These are phyloP conservation scores for Epizoanthus illoricatus DNA, from an alignment of 92 coral and sea anemone genomes.

Conservation along the genomic window DNA sequence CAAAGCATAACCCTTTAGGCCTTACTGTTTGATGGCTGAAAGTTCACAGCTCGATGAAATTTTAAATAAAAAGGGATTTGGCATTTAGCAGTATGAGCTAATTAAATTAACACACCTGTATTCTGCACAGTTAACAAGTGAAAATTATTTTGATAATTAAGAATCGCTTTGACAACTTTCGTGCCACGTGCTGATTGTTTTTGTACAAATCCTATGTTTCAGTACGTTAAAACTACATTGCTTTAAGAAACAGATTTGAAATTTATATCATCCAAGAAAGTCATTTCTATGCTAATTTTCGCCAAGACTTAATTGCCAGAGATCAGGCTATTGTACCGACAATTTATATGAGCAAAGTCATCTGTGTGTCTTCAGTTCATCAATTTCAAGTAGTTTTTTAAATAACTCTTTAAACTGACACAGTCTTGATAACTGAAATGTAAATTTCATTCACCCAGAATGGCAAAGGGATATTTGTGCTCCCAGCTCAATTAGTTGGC, in stretches of 20 bases:
- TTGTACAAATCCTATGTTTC: background rate
- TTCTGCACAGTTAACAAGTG: slow-evolving; percentile 13
- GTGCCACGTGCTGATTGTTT: background rate
- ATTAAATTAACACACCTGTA: slow-evolving; percentile 27
- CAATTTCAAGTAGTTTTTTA: background rate
- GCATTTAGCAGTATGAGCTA: background rate
- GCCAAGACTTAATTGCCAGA: background rate
- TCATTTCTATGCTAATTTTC: background rate
- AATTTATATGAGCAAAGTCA: background rate
- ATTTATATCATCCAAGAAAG: background rate
- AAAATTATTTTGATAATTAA: slow-evolving; percentile 2
- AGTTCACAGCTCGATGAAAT: background rate
- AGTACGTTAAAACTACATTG: background rate
- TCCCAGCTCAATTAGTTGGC: background rate
- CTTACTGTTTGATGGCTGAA: background rate
- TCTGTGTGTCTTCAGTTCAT: background rate
- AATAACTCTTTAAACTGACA: background rate
- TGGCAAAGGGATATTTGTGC: background rate
- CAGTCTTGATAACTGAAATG: background rate
- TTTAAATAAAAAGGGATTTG: background rate
- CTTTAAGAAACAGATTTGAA: background rate
- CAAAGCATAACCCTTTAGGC: background rate
- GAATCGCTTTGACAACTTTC: background rate
- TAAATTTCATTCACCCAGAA: background rate
- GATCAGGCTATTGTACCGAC: background rate